These are phyloP conservation scores for Tipula vernalis DNA, from an alignment of 2,888 invertebrate species.

Conservation along the genomic window DNA sequence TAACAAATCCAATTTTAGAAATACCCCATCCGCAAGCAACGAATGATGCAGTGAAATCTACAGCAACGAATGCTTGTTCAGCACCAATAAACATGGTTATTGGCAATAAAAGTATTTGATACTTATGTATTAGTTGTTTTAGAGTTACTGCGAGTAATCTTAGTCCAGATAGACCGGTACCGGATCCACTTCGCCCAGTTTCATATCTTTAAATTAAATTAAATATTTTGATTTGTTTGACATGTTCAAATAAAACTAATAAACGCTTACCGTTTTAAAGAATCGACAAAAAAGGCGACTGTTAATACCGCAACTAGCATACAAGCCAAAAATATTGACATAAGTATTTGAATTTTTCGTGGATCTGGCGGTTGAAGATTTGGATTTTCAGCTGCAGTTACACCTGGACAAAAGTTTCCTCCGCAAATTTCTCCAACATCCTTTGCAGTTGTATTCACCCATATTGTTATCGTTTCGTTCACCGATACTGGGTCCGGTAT, in stretches of 20 bases:
- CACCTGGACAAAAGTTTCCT: conserved; percentile 57
- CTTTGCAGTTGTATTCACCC: conserved; percentile 19
- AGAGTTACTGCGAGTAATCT: conserved; percentile 63
- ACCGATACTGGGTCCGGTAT: conserved; percentile 14
- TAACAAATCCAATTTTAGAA: conserved; percentile 81
- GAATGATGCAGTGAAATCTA: conserved; percentile 69
- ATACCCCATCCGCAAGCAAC: conserved; percentile 82
- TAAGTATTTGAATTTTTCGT: conserved; percentile 61
- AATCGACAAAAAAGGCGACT: conserved; percentile 68
- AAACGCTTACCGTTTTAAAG: conserved; percentile 52
- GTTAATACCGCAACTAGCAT: conserved; percentile 63
- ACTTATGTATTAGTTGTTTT: conserved; percentile 59
- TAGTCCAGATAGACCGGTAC: conserved; percentile 50
- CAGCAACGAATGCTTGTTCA: conserved; percentile 84
- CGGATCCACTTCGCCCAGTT: conserved; percentile 42
- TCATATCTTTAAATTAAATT: conserved; percentile 40
- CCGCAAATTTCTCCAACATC: conserved; percentile 53
- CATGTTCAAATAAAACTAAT: neutral
- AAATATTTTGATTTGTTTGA: neutral
- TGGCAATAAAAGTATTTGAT: conserved; percentile 74
- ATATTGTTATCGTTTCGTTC: neutral
- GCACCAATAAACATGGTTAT: conserved; percentile 89
- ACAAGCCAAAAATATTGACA: conserved; percentile 69
- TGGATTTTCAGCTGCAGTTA: conserved; percentile 42
- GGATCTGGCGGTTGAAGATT: conserved; percentile 60